A percentile compares a stretch with the other conserved stretches of the same genome.
Evolutionary conservation across 2,888 invertebrate genomes (phyloP).

Genomic region (Pammene aurita): DNA sequence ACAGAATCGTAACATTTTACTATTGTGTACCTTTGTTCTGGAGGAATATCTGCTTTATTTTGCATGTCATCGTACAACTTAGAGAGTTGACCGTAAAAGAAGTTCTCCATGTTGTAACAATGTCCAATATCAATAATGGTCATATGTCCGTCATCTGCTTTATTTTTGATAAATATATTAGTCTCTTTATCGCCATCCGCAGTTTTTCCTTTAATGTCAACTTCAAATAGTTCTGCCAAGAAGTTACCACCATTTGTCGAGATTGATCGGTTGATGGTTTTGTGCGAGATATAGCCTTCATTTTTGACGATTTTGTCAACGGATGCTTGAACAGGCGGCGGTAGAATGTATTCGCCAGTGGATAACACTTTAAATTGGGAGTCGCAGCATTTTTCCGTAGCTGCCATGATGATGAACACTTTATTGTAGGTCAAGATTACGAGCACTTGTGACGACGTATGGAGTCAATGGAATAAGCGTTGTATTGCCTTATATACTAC

Average conservation of each 20-base stretch:
- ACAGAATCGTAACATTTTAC: conserved; percentile 47
- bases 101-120: conserved; percentile 53
- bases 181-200: conserved; percentile 53
- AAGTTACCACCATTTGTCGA: conserved; percentile 60
- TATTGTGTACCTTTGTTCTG: conserved; percentile 45
- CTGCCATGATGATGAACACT: conserved; percentile 37
- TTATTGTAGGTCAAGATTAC: not conserved
- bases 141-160: conserved; percentile 45
- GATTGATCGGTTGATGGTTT: conserved; percentile 47
- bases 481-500: conserved; percentile 3
- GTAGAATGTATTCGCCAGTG: conserved; percentile 28
- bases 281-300: conserved; percentile 49
- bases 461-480: conserved; percentile 9
- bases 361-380: conserved; percentile 35
- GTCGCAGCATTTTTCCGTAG: conserved; percentile 37
- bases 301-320: conserved; percentile 48
- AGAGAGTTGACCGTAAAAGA: conserved; percentile 53
- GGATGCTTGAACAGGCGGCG: conserved; percentile 48
- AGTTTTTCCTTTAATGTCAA: conserved; percentile 58
- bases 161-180: conserved; percentile 59
- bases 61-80: conserved; percentile 49
- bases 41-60: conserved; percentile 45
- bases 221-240: conserved; percentile 55
- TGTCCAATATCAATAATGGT: conserved; percentile 47
- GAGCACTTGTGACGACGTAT: not conserved